A percentile compares a stretch with the other conserved stretches of the same genome.
These are phyloP conservation scores for Antedon mediterranea DNA, from an alignment of 53 echinoderm and acorn worm genomes.

Conservation along the genomic window DNA sequence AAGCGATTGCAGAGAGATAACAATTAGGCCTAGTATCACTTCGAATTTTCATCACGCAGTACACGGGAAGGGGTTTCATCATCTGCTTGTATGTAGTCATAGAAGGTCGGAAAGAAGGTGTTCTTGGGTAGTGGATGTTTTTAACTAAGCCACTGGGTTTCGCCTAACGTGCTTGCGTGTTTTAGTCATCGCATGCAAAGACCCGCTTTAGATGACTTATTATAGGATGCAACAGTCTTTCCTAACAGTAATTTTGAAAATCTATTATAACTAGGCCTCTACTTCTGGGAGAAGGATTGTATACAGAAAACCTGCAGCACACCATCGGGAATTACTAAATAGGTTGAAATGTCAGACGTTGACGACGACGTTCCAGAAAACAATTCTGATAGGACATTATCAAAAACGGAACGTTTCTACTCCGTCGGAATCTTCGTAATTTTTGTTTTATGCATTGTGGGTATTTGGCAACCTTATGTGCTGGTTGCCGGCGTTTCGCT, in stretches of 20 bases:
- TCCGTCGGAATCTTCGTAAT: not conserved
- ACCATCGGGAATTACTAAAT: too few relatives aligned
- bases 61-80: not conserved
- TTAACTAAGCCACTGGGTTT: not conserved
- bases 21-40: not conserved
- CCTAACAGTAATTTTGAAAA: not conserved
- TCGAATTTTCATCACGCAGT: not conserved
- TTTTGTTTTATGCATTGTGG: not conserved
- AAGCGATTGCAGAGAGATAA: not conserved
- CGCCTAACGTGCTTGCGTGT: not conserved
- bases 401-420: not conserved
- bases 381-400: not conserved
- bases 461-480: not conserved
- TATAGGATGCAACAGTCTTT: not conserved
- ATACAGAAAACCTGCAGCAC: too few relatives aligned
- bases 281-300: too few relatives aligned
- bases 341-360: not conserved
- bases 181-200: not conserved
- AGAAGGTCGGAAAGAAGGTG: not conserved
- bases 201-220: not conserved
- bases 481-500: not conserved
- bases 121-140: not conserved
- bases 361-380: not conserved
- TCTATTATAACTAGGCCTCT: not conserved
- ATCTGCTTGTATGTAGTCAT: not conserved